Conservation (phyloP, 2,797 vertebrate species). For the Lutjanus argentimaculatus region DNA sequence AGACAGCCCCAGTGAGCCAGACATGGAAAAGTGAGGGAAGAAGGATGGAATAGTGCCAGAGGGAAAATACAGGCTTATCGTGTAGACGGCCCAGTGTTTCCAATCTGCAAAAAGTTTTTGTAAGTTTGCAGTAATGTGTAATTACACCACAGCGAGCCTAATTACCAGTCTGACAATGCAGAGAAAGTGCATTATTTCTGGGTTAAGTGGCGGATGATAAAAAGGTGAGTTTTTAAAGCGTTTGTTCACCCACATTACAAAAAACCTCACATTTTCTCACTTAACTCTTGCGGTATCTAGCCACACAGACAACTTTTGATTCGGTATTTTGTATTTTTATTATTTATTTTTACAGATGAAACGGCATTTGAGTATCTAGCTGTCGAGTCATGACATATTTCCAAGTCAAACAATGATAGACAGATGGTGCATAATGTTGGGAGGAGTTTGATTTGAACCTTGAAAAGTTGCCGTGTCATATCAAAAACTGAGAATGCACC, state of each 20-base stretch:
- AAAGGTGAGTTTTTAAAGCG: constrained; percentile 15
- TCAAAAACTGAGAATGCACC: no score
- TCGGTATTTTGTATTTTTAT: neutral
- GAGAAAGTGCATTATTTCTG: constrained; percentile 56
- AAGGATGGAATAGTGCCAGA: constrained; percentile 61
- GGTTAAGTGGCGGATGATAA: constrained; percentile 41
- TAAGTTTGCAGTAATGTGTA: constrained; percentile 68
- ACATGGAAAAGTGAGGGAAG: constrained; percentile 58
- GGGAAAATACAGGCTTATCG: constrained; percentile 71
- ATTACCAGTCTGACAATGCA: constrained; percentile 66
- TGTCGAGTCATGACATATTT: no score
- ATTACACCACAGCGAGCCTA: constrained; percentile 65
- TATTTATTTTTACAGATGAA: no score
- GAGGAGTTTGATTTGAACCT: no score
- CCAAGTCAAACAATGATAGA: no score
- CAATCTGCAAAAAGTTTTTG: constrained; percentile 67
- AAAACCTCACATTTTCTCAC: neutral
- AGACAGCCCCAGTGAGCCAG: constrained; percentile 57
- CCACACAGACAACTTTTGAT: neutral
- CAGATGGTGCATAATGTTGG: no score
- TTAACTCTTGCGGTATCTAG: neutral
- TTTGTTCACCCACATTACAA: neutral
- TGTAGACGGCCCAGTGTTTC: constrained; percentile 69
- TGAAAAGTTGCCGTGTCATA: no score
- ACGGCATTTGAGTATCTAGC: no score